These are phyloP conservation scores for Cassiopea xamachana DNA, from an alignment of 30 jellyfish, hydroid and myxozoan genomes.

Conservation along the genomic window DNA sequence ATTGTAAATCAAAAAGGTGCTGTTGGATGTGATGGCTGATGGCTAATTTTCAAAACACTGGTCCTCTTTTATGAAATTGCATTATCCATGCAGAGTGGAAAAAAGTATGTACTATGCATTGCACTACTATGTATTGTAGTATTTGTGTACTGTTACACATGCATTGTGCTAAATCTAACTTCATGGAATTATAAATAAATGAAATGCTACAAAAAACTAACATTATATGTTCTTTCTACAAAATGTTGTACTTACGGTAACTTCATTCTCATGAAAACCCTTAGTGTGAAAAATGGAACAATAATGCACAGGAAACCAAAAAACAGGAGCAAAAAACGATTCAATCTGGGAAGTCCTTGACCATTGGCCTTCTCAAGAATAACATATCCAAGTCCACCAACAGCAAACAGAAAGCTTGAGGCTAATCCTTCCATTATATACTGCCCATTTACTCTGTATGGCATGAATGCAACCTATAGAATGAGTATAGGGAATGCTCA, in stretches of 20 bases:
- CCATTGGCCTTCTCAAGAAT: slow-evolving; percentile 97
- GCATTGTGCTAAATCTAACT: too few species aligned
- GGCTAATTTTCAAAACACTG: too few species aligned
- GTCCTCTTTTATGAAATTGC: too few species aligned
- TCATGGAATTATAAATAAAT: too few species aligned
- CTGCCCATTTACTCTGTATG: slow-evolving; percentile 98
- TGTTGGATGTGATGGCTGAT: too few species aligned
- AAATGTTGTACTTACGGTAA: slow-evolving; percentile 82
- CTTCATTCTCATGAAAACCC: slow-evolving; percentile 97
- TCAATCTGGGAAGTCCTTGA: slow-evolving; percentile 93
- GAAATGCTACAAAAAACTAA: background rate
- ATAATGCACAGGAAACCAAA: slow-evolving; percentile 90
- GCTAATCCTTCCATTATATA: slow-evolving; percentile 99
- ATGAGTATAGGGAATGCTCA: background rate
- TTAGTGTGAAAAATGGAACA: slow-evolving; percentile 94
- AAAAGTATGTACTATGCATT: too few species aligned
- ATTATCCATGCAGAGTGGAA: too few species aligned
- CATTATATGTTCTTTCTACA: background rate
- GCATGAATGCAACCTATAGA: slow-evolving; percentile 96
- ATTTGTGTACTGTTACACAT: too few species aligned
- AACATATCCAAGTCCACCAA: slow-evolving; percentile 96
- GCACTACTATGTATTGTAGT: too few species aligned
- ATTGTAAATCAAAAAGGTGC: too few species aligned
- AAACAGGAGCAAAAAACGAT: slow-evolving; percentile 87
- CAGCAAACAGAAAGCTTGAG: slow-evolving; percentile 90